Evolutionary conservation across 2,797 vertebrate species (phyloP), one percentile per base, ranked within the genome.

Genomic region (Hippocampus kuda): DNA sequence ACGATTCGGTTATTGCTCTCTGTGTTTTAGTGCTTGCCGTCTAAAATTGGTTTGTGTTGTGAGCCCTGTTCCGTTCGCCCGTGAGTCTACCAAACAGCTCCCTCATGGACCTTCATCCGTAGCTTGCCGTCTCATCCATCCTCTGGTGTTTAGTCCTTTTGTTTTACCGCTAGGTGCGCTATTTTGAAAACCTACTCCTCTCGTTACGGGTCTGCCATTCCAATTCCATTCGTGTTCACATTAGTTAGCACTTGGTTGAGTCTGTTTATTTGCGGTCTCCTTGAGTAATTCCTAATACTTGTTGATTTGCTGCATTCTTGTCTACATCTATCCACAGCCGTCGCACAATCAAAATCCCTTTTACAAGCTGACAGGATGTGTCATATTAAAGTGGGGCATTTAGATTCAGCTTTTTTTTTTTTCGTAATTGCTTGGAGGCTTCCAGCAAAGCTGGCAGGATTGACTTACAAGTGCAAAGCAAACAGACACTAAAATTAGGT

Each of bases 341-440:
- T 9, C 16, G 57, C 57, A 59, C 27, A 59, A 59, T 59, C 57
- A 59, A 59, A 59, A 54, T 54, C 9, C 8, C 22, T 22, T 11
- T 60, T 4, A 60, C 38, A 63, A 41, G 22, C 38, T 68, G 71
- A 82, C 71, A 77, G 70, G 75, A 82, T 79, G 72, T 77, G 83
- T 80, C 70, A 73, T 62, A 15, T 38, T 60, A 61, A 60, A 60
- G 44, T 24, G 67, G 68, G 44, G 74, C 83, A 85, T 85, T 82
- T 81, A 79, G 72, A 60, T 15, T 34, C 34, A 12, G 79, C 65
- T 70, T 79, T 77, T 86, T 84, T 81, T 82, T 79, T 77, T 86
- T 84, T 81, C 81, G 81, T 60, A 73, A 60, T 60, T 18, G 27
- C 57, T 60, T 60, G 57, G 15, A 57, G 56, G 26, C 54, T 56